Conservation (phyloP, 2,113 vertebrate species). For the Salvelinus sp. region DNA sequence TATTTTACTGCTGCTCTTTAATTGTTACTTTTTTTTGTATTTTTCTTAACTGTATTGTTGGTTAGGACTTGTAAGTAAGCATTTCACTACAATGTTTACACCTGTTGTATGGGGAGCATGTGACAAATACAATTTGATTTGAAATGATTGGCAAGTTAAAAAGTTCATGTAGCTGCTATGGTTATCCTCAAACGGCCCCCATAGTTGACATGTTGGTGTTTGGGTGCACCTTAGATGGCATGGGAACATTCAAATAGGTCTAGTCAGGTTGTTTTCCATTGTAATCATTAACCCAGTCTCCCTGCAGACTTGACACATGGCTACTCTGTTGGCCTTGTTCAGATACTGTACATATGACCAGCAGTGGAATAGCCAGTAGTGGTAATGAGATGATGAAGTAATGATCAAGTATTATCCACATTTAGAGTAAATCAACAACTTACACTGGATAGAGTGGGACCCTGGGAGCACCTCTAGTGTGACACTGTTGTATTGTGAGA, state of each 20-base stretch:
- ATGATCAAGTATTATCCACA: too few species aligned
- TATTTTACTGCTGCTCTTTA: too few species aligned
- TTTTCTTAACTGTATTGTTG: too few species aligned
- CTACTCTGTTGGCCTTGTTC: background rate
- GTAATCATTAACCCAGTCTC: conserved; percentile 58
- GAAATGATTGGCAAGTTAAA: too few species aligned
- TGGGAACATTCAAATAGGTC: background rate
- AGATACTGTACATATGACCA: background rate
- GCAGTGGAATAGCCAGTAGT: background rate
- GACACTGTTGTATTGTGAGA: conserved; percentile 3
- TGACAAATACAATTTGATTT: too few species aligned
- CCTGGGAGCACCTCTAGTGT: background rate
- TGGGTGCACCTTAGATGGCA: background rate
- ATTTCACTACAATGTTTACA: too few species aligned
- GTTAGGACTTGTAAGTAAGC: too few species aligned
- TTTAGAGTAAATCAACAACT: background rate
- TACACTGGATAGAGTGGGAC: background rate
- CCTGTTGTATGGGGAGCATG: too few species aligned
- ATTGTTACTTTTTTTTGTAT: too few species aligned
- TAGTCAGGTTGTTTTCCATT: conserved; percentile 38
- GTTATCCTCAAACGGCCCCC: background rate
- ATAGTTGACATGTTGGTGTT: background rate
- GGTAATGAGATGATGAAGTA: too few species aligned
- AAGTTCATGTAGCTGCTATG: background rate
- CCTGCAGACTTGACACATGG: conserved; percentile 38